Percentiles rank a stretch among this genome's conserved stretches.
phyloP scores from a whole-genome alignment of 2,797 vertebrate species.

The Microhierax caerulescens region DNA sequence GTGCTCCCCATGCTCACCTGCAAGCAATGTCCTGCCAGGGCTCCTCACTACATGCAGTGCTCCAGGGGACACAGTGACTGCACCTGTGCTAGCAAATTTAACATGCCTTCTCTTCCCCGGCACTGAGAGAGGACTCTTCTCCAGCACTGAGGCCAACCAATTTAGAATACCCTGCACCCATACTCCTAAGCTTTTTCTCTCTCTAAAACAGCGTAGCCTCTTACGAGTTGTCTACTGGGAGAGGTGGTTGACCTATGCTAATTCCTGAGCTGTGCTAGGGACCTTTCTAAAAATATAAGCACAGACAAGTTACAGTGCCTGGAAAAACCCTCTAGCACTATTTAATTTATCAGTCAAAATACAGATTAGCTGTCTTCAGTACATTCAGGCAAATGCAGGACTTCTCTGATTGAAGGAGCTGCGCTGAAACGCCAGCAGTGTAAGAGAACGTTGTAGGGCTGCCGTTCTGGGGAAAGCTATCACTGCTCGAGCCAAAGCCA shows the following conservation, averaged over 20 bases:
- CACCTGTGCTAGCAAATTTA: not conserved
- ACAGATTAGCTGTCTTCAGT: not conserved
- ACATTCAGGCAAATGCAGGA: not conserved
- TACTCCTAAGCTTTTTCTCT: not conserved
- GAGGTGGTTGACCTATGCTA: not conserved
- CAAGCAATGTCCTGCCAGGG: not conserved
- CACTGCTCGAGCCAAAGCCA: not conserved
- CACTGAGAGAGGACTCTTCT: not conserved
- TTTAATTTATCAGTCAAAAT: not conserved
- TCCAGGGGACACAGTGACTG: not conserved
- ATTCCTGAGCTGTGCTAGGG: not conserved
- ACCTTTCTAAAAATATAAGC: not conserved
- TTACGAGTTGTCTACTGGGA: not conserved
- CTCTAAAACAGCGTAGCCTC: not conserved
- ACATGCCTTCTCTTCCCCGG: not conserved
- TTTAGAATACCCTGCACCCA: not conserved
- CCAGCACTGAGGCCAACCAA: not conserved
- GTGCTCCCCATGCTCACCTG: not conserved
- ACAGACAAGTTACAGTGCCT: not conserved
- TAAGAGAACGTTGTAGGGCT: not conserved
- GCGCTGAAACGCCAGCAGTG: fast-evolving
- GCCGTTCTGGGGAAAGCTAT: not conserved
- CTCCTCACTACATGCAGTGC: fast-evolving
- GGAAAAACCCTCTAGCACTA: not conserved
- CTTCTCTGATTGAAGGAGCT: not conserved